Base-by-base conservation (phyloP, 2,888 invertebrate species). In the Lycia hirtaria region DNA sequence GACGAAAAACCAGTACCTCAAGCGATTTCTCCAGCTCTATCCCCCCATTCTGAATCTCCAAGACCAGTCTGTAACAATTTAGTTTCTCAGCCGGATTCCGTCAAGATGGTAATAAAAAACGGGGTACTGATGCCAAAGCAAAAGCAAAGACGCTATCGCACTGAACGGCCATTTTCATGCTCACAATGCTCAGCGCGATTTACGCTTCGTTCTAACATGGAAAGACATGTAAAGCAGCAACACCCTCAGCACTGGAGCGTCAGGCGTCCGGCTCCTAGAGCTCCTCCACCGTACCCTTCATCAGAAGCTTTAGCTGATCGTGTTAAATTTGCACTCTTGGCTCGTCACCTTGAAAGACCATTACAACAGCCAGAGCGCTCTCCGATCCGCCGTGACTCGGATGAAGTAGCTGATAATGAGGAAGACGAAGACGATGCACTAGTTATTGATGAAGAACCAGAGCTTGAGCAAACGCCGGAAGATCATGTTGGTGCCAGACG, bases 191-290 rank as follows among this genome's bases (percentile, higher is more conserved):
- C 97, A 0, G 97, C 98, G 0, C 93, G 97, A 49, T 98, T 98
- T 75, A 98, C 98, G 0, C 88, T 98, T 9, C 93, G 97, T n/a
- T 97, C 97, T 7, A 98, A 98, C 73, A 98, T 98, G 97, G 98
- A 98, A 81, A 93, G 98, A 0, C 98, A 98, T 72, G 96, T 98
- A 2, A 98, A 98, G 78, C 97, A 98, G 72, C 98, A 98, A 71
- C 98, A 98, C 88, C 98, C 98, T 0, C 96, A 97, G 62, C 96
- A 94, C 76, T 98, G 97, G 96, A 96, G 96, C 49, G 96, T 97
- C 64, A 92, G 96, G 33, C 95, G 97, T 69, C 91, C 92, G 9
- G 75, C 89, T 0, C 85, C 90, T 0, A 80, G 92, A 57, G 90
- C 92, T 1, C 91, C 80, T 12, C 87, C 88, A 2, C 92, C 87